Base-by-base conservation (phyloP, 2,888 invertebrate species). In the Microctonus hyperodae region DNA sequence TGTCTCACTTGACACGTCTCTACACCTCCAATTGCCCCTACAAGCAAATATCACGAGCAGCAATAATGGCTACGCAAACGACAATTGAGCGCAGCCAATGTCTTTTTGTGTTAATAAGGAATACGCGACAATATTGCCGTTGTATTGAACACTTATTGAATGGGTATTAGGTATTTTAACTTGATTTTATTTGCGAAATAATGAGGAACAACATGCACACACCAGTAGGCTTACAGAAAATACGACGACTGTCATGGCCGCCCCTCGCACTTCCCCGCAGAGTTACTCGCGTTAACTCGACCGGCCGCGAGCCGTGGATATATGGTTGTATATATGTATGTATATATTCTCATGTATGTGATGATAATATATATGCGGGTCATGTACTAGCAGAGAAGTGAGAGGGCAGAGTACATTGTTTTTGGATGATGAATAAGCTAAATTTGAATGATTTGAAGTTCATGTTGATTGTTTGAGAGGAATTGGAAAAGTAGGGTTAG, bases 211-310 rank as follows among this genome's bases (percentile, higher is more conserved):
- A 74, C 72, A 73, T 71, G 71, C 75, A 64, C 58, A 44, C 62
- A 59, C 70, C 73, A 73, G 73, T 75, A 71, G n/a, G 76, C 75
- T 77, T 73, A 79, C 76, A 70, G 77, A 78, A 78, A 78, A 79
- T 79, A 78, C 75, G 74, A 66, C 68, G 72, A 80, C 79, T 79
- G 81, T 81, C 80, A 80, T 79, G 80, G 80, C 79, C 79, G 75
- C 74, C 70, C 71, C 75, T 76, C 76, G 74, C 71, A 50, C 68
- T 62, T 69, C 69, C 75, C 77, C 77, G 75, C 76, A 72, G 62
- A 74, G 73, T 72, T 74, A 72, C 75, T n/a, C n/a, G n/a, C n/a
- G n/a, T n/a, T n/a, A n/a, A n/a, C n/a, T 73, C 73, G 73, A 70
- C 70, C 50, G 58, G 40, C 48, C 37, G 61, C 35, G 51, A 44